Evolutionary conservation across 2,797 vertebrate species (phyloP).

Genomic region (Ibycter americanus): DNA sequence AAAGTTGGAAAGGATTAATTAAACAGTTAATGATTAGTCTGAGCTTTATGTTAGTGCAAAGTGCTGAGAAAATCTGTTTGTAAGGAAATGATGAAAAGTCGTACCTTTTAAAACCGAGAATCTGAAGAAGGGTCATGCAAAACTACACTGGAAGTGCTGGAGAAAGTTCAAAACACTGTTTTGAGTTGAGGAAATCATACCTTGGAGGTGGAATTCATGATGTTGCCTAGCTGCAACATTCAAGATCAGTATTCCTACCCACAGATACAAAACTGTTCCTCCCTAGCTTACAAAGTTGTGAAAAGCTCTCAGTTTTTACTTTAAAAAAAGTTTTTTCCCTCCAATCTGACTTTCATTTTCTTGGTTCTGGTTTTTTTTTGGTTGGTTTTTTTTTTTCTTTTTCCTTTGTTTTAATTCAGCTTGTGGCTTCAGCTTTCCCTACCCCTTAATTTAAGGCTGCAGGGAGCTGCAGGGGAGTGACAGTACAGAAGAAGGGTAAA

Average conservation of each 20-base stretch:
- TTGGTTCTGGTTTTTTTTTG: background rate
- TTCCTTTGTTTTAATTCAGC: background rate
- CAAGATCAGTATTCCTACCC: background rate
- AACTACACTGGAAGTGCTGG: background rate
- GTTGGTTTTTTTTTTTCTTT: rapidly evolving
- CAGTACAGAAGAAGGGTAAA: background rate
- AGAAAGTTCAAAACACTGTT: background rate
- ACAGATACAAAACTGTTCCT: background rate
- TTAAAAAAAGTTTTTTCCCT: background rate
- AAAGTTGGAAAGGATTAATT: background rate
- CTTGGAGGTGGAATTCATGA: background rate
- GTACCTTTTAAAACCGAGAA: background rate
- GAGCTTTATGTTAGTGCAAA: constrained; percentile 27
- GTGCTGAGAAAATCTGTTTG: background rate
- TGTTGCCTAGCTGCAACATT: background rate
- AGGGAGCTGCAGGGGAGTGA: background rate
- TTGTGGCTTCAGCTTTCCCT: background rate
- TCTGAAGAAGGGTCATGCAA: constrained; percentile 21
- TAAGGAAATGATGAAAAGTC: background rate
- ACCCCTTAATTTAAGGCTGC: background rate
- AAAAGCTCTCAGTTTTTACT: background rate
- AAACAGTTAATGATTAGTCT: constrained; percentile 24
- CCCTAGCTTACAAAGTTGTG: background rate
- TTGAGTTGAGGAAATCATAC: background rate
- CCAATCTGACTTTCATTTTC: background rate